Base-by-base conservation (phyloP, 2,888 invertebrate species). In the Agonum fuliginosum region DNA sequence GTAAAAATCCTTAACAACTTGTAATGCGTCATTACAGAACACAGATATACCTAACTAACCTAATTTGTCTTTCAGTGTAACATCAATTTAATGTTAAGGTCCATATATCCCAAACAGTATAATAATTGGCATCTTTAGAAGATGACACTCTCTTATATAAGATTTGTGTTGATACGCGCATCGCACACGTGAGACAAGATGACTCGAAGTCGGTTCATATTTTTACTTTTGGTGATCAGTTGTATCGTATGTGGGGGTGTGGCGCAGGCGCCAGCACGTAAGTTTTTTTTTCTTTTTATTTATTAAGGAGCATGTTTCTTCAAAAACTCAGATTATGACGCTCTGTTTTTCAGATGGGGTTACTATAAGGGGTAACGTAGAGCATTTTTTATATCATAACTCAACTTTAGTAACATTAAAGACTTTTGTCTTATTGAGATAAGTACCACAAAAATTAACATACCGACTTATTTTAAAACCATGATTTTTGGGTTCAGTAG, bases 21-120 rank as follows among this genome's bases (percentile, higher is more conserved):
- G n/a, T 3, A 54, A 30, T n/a, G 27, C 19, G 12, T 34, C 34
- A 34, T 72, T 30, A 30, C 19, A 19, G 22, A 54, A 54, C 22
- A 24, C 20, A 72, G 41, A 65, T 46, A 67, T 67, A 75, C 30
- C 65, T 75, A 75, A 75, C 65, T 75, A 67, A 67, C 75, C 67
- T 48, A 75, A 75, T 75, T 75, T 75, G 67, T 75, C 67, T 51
- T 1, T 30, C 20, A 48, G 12, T 67, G 67, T 24, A 30, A 67
- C 67, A 30, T 24, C 14, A 43, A 67, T 67, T 74, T 67, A 67
- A 27, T 67, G 75, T 75, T 67, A 46, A 67, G 67, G 67, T 75
- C 22, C 67, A 75, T 22, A 75, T 48, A 67, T 20, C 51, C 34
- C 54, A 22, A 62, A 65, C 20, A 14, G 51, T 27, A 34, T n/a